Evolutionary conservation across 2,888 invertebrate genomes (phyloP).

Genomic region (Meiosimyza platycephala): DNA sequence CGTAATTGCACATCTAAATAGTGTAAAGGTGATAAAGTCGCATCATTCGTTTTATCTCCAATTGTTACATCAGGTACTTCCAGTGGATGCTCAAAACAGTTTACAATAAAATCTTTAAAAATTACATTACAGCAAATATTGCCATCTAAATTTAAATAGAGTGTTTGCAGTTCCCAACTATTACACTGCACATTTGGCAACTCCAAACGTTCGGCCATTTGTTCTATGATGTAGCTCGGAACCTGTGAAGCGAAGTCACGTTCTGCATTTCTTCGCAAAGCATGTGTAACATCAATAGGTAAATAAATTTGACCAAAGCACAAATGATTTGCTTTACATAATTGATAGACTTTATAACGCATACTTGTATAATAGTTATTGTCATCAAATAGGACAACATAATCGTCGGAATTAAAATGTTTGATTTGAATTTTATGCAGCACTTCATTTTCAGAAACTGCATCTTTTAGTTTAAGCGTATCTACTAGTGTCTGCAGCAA

Average conservation of each 20-base stretch:
- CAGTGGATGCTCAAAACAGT: constrained; percentile 40
- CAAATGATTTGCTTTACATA: constrained; percentile 47
- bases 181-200: constrained; percentile 44
- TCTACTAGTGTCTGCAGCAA: constrained; percentile 46
- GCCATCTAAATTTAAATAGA: constrained; percentile 39
- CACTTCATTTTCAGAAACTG: neutral
- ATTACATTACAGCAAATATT: constrained; percentile 19
- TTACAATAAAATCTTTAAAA: constrained; percentile 38
- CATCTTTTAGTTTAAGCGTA: constrained; percentile 30
- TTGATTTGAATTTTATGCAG: neutral
- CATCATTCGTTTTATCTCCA: neutral
- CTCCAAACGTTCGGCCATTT: constrained; percentile 57
- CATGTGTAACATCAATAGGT: constrained; percentile 38
- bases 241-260: constrained; percentile 44
- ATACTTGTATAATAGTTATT: constrained; percentile 64
- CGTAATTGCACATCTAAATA: constrained; percentile 57
- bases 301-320: constrained; percentile 59
- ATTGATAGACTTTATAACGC: constrained; percentile 61
- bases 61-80: constrained; percentile 30
- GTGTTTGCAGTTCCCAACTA: constrained; percentile 52
- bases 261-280: constrained; percentile 50
- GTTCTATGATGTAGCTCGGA: constrained; percentile 50
- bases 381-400: constrained; percentile 62
- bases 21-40: constrained; percentile 42
- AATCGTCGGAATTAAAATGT: constrained; percentile 35